Conservation (phyloP, 2,888 invertebrate genomes). For the Halictus ligatus region DNA sequence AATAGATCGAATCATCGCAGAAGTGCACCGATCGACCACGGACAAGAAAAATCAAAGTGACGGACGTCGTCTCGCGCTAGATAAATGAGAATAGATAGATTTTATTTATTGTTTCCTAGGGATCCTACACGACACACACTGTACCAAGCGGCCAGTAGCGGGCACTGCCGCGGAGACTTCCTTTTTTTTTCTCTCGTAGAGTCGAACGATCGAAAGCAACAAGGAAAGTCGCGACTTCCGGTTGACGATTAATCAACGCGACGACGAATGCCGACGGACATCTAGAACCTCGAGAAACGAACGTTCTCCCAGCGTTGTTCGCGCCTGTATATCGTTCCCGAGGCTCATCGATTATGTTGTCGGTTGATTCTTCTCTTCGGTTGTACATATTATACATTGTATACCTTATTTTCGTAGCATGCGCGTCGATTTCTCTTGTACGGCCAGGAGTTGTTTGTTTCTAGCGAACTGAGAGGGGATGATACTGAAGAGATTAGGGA, state of each 20-base stretch:
- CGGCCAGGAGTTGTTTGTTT: constrained; percentile 16
- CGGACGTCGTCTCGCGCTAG: constrained; percentile 72
- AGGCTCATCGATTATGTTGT: constrained; percentile 23
- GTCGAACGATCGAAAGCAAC: constrained; percentile 45
- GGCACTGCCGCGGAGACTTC: constrained; percentile 79
- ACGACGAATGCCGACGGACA: background rate
- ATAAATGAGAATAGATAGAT: constrained; percentile 81
- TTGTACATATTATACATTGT: constrained; percentile 68
- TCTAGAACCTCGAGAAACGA: background rate
- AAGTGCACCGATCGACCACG: constrained; percentile 67
- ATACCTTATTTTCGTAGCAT: constrained; percentile 49
- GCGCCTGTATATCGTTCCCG: background rate
- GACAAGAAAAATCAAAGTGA: constrained; percentile 71
- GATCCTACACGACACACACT: constrained; percentile 66
- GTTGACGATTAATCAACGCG: background rate
- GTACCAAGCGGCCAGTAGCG: constrained; percentile 80
- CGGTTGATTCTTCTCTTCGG: constrained; percentile 43
- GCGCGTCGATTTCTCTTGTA: constrained; percentile 39
- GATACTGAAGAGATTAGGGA: constrained; percentile 4
- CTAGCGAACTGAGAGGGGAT: background rate
- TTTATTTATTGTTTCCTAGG: constrained; percentile 83
- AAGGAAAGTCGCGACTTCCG: background rate
- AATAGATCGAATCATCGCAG: constrained; percentile 20
- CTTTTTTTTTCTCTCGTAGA: constrained; percentile 63
- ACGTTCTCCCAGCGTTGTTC: background rate